phyloP scores from a whole-genome alignment of 2,113 vertebrate genomes.

The Psittacara wagleri region DNA sequence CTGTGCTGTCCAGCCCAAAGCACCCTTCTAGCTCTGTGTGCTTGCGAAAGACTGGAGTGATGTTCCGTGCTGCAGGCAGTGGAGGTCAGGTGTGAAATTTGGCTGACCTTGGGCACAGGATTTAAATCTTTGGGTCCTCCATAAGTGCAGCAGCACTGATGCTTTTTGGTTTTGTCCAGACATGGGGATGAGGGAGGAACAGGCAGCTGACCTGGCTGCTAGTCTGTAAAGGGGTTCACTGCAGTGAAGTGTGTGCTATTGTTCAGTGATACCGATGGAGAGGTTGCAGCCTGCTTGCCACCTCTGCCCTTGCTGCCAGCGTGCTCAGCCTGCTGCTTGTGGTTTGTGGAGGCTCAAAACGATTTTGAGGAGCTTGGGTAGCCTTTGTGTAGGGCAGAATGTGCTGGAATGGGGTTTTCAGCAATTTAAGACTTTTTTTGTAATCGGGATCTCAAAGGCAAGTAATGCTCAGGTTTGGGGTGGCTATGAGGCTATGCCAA shows the following conservation, averaged over 20 bases:
- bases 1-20: background rate
- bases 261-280: rapidly evolving
- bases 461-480: background rate
- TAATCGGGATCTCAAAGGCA: background rate
- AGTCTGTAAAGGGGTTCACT: background rate
- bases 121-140: background rate
- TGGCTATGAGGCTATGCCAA: background rate
- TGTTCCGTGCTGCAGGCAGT: rapidly evolving
- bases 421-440: background rate
- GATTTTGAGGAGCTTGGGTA: background rate
- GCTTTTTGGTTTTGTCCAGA: too few relatives aligned
- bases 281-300: background rate
- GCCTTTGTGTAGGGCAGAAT: background rate
- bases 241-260: rapidly evolving
- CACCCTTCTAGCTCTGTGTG: background rate
- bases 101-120: background rate
- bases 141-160: rapidly evolving
- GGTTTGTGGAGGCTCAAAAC: background rate
- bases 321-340: rapidly evolving
- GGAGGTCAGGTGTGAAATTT: background rate
- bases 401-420: background rate
- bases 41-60: rapidly evolving
- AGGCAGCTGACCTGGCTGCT: background rate
- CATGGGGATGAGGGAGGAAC: background rate
- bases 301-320: background rate